Conservation (phyloP, 1,140 invertebrate species). For the Eufriesea mexicana region DNA sequence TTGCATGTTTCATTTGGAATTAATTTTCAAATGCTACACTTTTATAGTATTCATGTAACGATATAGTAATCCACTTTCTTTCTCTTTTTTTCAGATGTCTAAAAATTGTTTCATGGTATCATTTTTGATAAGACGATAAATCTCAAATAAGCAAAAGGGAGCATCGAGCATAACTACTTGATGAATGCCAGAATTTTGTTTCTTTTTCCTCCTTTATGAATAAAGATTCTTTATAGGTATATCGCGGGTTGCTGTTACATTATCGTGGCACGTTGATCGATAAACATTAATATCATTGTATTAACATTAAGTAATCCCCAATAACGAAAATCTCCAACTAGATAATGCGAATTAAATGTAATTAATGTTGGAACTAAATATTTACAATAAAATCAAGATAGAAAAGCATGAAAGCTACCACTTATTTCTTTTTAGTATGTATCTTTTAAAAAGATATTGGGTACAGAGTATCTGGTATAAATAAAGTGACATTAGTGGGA, state of each 20-base stretch:
- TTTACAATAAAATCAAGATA: slow-evolving; percentile 9
- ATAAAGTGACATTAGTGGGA: not conserved
- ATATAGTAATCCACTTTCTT: not conserved
- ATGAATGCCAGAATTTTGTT: not conserved
- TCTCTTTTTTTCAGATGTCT: not conserved
- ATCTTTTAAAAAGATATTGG: not conserved
- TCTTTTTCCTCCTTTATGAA: not conserved
- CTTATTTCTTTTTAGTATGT: not conserved
- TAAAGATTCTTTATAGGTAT: not conserved
- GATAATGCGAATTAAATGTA: not conserved
- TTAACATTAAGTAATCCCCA: slow-evolving; percentile 7
- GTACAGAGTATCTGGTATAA: not conserved
- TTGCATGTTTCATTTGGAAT: not conserved
- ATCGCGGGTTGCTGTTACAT: slow-evolving; percentile 20
- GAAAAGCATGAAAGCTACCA: not conserved
- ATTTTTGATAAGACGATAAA: not conserved
- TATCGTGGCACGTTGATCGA: slow-evolving; percentile 3
- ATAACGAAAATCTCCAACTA: slow-evolving; percentile 15
- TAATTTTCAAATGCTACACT: not conserved
- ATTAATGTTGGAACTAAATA: slow-evolving; percentile 17
- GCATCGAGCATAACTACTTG: not conserved
- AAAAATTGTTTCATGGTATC: not conserved
- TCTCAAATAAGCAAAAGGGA: not conserved
- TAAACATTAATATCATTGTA: slow-evolving; percentile 34
- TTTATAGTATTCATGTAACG: not conserved